Base-by-base conservation (phyloP, 2,888 invertebrate species). In the Cantharis flavilabris region DNA sequence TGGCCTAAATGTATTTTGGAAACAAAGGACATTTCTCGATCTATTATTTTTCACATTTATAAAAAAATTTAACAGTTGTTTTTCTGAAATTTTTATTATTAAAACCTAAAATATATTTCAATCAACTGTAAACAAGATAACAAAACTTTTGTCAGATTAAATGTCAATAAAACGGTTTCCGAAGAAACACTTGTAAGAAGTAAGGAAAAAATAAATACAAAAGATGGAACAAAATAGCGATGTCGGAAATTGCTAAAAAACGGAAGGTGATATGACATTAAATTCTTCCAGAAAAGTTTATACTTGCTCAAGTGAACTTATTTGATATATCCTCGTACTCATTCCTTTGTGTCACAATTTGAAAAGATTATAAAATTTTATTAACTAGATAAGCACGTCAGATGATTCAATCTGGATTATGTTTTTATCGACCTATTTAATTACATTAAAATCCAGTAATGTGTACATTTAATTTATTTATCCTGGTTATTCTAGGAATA, bases 191-290 rank as follows among this genome's bases (percentile, higher is more conserved):
- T 26, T 67, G 16, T 67, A 67, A 18, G 65, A 20, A 23, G 49
- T 49, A 49, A 49, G 49, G n/a, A 49, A 30, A 64, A 64, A 63
- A 64, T 71, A 71, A 64, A 71, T 71, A 33, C 67, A 73, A 62
- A 49, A 49, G 67, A 62, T 20, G 20, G 26, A 73, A 73, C 33
- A 65, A 16, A 67, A 69, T 73, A 70, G 64, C 20, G 70, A 71
- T 70, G 70, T 26, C 70, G 62, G 70, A 70, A 71, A 64, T 69
- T 33, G 69, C 26, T 72, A 72, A 72, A 69, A 67, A 69, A 30
- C 49, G 71, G 71, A 71, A 69, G 62, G 70, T 62, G 72, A 76
- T 75, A 70, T 76, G 69, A 70, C 69, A 65, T 71, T 62, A 71
- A 67, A 67, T 76, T 62, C 62, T 62, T 62, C 62, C 65, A 67